These are phyloP conservation scores for Adelges cooleyi DNA, from an alignment of 1,140 invertebrate genomes.

Conservation along the genomic window DNA sequence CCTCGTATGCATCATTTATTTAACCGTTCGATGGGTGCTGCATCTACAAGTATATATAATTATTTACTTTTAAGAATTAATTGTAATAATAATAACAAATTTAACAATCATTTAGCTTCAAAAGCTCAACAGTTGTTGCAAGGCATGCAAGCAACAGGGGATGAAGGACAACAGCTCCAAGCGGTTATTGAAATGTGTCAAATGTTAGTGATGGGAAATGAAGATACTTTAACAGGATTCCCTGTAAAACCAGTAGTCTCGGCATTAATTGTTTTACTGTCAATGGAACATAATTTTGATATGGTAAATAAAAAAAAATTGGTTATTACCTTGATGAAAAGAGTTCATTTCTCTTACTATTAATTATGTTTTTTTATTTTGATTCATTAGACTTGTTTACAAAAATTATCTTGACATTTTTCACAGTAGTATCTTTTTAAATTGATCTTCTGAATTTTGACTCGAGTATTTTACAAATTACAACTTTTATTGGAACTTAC, in stretches of 20 bases:
- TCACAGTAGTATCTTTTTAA: no score
- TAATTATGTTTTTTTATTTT: no score
- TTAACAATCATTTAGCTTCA: no score
- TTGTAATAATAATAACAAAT: no score
- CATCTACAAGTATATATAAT: constrained; percentile 14
- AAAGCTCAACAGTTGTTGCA: constrained; percentile 90
- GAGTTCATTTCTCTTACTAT: no score
- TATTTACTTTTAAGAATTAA: background rate
- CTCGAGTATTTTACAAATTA: no score
- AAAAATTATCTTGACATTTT: no score
- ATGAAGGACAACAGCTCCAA: constrained; percentile 93
- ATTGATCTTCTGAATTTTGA: no score
- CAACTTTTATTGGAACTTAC: no score
- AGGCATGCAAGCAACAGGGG: constrained; percentile 82
- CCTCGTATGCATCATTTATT: constrained; percentile 95
- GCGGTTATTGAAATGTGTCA: constrained; percentile 98
- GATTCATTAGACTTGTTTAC: no score
- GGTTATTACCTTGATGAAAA: no score
- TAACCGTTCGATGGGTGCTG: constrained; percentile 78
- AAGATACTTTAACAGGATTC: constrained; percentile 95
- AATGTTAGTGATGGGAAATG: constrained; percentile 97
- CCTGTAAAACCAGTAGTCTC: constrained; percentile 96
- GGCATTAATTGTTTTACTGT: constrained; percentile 73
- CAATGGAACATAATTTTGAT: constrained; percentile 96
- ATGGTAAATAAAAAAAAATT: constrained; percentile 61